Conservation (phyloP, 2,888 invertebrate genomes). For the Xylota sylvarum region DNA sequence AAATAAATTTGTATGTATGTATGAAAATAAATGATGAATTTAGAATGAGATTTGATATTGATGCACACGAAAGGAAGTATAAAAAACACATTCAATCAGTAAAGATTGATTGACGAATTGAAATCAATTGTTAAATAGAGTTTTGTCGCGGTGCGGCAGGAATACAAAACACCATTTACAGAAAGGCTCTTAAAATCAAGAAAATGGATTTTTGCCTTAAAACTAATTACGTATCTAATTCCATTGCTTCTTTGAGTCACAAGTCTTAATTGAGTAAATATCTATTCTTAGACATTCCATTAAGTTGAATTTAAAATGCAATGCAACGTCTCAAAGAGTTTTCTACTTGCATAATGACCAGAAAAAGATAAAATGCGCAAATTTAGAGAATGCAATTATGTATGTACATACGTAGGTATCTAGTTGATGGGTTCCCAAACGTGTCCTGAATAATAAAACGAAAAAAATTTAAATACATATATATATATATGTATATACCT, state of each 20-base stretch:
- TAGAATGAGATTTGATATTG: neutral
- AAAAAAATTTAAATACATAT: neutral
- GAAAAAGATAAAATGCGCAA: constrained; percentile 9
- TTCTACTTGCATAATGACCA: constrained; percentile 4
- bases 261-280: neutral
- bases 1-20: neutral
- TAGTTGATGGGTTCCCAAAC: neutral
- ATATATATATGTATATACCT: neutral
- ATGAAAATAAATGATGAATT: neutral
- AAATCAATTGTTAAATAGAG: too few relatives aligned
- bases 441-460: constrained; percentile 3
- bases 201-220: too few relatives aligned
- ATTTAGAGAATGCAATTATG: constrained; percentile 4
- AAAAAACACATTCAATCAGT: too few relatives aligned
- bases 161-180: too few relatives aligned
- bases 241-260: neutral
- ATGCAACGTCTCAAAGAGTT: neutral
- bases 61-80: too few relatives aligned
- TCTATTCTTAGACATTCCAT: too few relatives aligned
- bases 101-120: too few relatives aligned
- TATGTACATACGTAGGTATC: too few relatives aligned
- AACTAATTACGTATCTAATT: too few relatives aligned
- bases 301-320: constrained; percentile 4
- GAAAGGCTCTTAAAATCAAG: too few relatives aligned
- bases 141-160: too few relatives aligned